Percentiles rank a stretch among this genome's conserved stretches.
Conservation (phyloP, 2,113 vertebrate species). For the Forbesichthys agassizii region DNA sequence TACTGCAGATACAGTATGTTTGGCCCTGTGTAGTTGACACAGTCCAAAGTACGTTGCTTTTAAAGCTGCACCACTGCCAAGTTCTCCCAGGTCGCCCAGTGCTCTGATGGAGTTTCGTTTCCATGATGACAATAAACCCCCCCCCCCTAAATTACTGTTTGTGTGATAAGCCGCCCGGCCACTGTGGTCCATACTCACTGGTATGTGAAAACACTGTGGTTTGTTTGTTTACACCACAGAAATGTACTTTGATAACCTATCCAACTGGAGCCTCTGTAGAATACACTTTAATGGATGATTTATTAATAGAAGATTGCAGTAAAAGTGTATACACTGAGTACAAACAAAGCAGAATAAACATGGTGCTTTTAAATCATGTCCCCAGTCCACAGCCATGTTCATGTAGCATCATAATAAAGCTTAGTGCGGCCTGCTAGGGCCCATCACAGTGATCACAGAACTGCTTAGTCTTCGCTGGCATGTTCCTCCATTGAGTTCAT, state of each 20-base stretch:
- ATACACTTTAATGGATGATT: background rate
- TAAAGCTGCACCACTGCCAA: slow-evolving; percentile 11
- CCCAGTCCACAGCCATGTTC: background rate
- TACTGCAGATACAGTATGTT: background rate
- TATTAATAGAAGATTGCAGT: slow-evolving; percentile 4
- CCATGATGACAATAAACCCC: background rate
- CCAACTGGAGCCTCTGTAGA: background rate
- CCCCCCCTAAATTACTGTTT: background rate
- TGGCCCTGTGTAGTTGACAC: background rate
- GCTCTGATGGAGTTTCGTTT: background rate
- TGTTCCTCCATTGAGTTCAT: background rate
- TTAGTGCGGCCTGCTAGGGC: no score
- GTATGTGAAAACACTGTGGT: background rate
- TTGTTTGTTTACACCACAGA: slow-evolving; percentile 1
- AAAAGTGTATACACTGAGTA: background rate
- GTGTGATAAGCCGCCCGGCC: background rate
- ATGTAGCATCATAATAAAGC: background rate
- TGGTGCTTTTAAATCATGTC: background rate
- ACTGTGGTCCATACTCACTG: background rate
- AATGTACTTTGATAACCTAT: background rate
- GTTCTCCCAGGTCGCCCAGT: background rate
- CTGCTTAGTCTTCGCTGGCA: no score
- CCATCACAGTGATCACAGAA: no score
- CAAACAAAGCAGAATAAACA: background rate
- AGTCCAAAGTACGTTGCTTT: slow-evolving; percentile 32